Base-by-base conservation (phyloP, 2,113 vertebrate genomes). In the Rafetus swinhoei region DNA sequence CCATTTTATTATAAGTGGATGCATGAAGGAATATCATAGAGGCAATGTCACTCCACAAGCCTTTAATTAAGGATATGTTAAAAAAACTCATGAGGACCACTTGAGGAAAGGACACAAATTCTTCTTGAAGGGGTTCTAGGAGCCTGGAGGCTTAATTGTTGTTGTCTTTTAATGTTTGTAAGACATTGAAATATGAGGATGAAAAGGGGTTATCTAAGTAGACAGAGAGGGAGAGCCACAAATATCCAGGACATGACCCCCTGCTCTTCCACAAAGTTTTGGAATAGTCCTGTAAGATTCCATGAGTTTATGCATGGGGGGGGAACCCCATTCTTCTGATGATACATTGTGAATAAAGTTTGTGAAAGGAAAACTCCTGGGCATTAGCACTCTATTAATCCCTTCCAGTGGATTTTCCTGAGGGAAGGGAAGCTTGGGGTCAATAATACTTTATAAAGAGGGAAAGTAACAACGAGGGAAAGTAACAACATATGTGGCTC, bases 231-330 rank as follows among this genome's bases (percentile, higher is more conserved):
- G 62, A n/a, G n/a, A 72, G 24, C n/a, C 7, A 52, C 79, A 4
- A 0, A 0, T 52, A 15, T 4, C 62, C 6, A 1, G 25, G 45
- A 45, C 45, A 45, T 45, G 45, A 45, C 45, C 6, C 45, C 6
- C 45, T 45, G 45, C 45, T 45, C 45, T 45, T 45, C 45, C 45
- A 45, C 45, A 45, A 45, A 45, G 45, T 45, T 45, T 45, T 12
- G 11, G 84, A 89, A 2, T 22, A 53, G 6, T 84, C 52, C 65
- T 84, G 90, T 55, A 56, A 45, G 45, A 72, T 35, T 35, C 65
- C n/a, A 35, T 35, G 65, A 72, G 2, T 72, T 72, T 8, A 69
- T 69, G 32, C 53, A 1, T 3, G 4, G 19, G 65, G n/a, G n/a
- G 9, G 21, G 21, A 35, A 35, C n/a, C 18, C n/a, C 9, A 19